phyloP scores from a whole-genome alignment of 2,113 vertebrate genomes.

The Sinocyclocheilus maitianheensis region DNA sequence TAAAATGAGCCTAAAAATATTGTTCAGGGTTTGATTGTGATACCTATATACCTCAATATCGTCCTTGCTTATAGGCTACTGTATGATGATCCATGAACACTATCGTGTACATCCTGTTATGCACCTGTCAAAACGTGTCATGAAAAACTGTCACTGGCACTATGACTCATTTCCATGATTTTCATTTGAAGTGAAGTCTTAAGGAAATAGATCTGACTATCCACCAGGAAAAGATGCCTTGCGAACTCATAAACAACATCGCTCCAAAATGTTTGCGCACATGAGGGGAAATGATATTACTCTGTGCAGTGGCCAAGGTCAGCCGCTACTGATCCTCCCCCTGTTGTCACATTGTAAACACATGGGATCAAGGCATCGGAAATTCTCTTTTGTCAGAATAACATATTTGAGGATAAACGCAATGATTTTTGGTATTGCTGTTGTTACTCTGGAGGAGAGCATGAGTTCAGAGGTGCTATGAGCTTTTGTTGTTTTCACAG shows the following conservation, averaged over 20 bases:
- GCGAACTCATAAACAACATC: constrained; percentile 75
- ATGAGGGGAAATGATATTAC: constrained; percentile 70
- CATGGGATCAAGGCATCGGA: constrained; percentile 70
- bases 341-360: constrained; percentile 63
- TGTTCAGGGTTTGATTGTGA: neutral
- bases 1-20: neutral
- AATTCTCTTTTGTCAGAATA: constrained; percentile 63
- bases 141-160: constrained; percentile 64
- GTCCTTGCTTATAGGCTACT: no score
- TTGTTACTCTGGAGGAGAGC: neutral
- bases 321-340: constrained; percentile 60
- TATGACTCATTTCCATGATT: constrained; percentile 77
- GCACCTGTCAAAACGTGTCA: constrained; percentile 75
- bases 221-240: constrained; percentile 80
- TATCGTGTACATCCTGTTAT: constrained; percentile 77
- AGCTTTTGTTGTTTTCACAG: neutral
- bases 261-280: constrained; percentile 65
- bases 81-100: constrained; percentile 46
- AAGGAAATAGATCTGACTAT: constrained; percentile 72
- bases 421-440: constrained; percentile 39
- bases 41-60: neutral
- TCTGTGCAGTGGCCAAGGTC: constrained; percentile 70
- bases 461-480: neutral
- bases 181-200: constrained; percentile 77
- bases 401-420: constrained; percentile 60